phyloP scores from a whole-genome alignment of 2,888 invertebrate genomes.

The Drosophila antonietae region DNA sequence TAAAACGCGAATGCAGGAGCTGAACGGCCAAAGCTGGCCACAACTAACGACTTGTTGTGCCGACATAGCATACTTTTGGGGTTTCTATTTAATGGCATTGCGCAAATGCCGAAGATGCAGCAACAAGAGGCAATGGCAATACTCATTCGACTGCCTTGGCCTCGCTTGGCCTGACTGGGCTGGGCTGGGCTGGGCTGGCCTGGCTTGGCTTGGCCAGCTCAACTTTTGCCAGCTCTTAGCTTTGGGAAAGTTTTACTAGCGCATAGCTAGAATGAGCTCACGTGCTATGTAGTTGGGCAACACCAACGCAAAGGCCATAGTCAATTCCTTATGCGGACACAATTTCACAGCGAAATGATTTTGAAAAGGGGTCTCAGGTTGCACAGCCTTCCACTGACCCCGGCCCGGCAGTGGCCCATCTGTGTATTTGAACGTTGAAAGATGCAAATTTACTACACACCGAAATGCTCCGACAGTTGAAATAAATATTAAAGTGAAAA shows the following conservation, averaged over 20 bases:
- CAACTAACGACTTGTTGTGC: slow-evolving; percentile 61
- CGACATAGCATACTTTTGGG: slow-evolving; percentile 62
- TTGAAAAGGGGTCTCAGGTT: slow-evolving; percentile 58
- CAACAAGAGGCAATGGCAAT: slow-evolving; percentile 28
- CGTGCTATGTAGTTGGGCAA: slow-evolving; percentile 45
- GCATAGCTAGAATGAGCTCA: slow-evolving; percentile 69
- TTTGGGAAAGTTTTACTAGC: slow-evolving; percentile 62
- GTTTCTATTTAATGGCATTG: slow-evolving; percentile 64
- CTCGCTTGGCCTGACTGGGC: slow-evolving; percentile 14
- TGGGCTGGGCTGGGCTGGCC: slow-evolving; percentile 1
- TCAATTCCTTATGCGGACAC: slow-evolving; percentile 59
- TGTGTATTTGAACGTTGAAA: slow-evolving; percentile 73
- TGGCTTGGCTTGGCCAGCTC: slow-evolving; percentile 2
- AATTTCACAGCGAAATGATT: slow-evolving; percentile 77
- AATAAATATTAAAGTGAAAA: slow-evolving; percentile 80
- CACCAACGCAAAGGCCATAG: slow-evolving; percentile 18
- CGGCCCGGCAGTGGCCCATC: slow-evolving; percentile 35
- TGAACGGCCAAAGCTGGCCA: slow-evolving; percentile 27
- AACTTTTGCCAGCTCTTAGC: slow-evolving; percentile 26
- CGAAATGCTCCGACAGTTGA: slow-evolving; percentile 69
- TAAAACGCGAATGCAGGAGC: slow-evolving; percentile 49
- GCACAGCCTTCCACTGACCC: slow-evolving; percentile 37
- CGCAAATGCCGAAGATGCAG: slow-evolving; percentile 38
- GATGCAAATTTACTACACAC: slow-evolving; percentile 77
- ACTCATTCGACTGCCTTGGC: slow-evolving; percentile 35